Base-by-base conservation (phyloP, 2,797 vertebrate species). In the Microctenopoma stevenorrisi region DNA sequence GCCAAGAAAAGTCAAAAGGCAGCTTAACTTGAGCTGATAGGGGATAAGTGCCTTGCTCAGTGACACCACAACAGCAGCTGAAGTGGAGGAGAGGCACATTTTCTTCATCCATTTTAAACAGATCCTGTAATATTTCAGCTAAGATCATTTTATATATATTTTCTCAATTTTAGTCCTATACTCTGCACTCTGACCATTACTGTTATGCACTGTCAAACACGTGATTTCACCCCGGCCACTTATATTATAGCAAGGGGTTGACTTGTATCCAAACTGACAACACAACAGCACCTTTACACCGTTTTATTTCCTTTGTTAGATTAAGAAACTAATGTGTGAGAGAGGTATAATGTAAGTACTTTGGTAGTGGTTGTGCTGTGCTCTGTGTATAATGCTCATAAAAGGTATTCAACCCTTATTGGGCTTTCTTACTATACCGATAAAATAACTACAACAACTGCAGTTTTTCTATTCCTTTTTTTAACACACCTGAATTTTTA, bases 31-130 rank as follows among this genome's bases (percentile, higher is more conserved):
- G 40, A 65, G 59, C 47, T 63, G 63, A 57, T 65, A 58, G 52
- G 55, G 69, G 60, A 56, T 25, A 73, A 85, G 88, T 88, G 88
- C 87, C 87, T 90, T 86, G 64, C 81, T 80, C 68, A 53, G 10
- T 60, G 57, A 67, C 60, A 65, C 62, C 62, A 64, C 18, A 64
- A 25, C 53, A 49, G 43, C 55, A 43, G 46, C 59, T 55, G 64
- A 59, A 14, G 22, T 33, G 43, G 22, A 37, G 57, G 44, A 54
- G 28, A 53, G 13, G 40, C 64, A 49, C 38, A 35, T 28, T 42
- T 61, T 25, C 12, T 37, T 28, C 12, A 38, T n/a, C 22, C 26
- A 51, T 68, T 46, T 80, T 25, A 35, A 46, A 44, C 18, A 70
- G 7, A 22, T 56, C 33, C 25, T 59, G 30, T 7, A 65, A 74